phyloP scores from a whole-genome alignment of 2,113 vertebrate species.

The Eulemur macaco region DNA sequence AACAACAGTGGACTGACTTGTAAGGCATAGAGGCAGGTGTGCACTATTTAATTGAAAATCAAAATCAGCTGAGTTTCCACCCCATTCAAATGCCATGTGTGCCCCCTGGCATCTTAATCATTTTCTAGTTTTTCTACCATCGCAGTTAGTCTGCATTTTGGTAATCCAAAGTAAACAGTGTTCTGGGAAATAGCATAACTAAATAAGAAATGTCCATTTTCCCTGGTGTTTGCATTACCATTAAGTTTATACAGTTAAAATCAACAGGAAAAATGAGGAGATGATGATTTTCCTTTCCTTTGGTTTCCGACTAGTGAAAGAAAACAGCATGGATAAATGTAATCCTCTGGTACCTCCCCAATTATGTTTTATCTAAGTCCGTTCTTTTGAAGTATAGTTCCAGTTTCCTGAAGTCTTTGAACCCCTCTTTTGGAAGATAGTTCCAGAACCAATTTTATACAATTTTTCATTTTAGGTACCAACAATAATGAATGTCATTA shows the following conservation, averaged over 20 bases:
- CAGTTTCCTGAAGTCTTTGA: background rate
- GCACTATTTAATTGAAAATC: background rate
- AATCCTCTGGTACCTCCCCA: background rate
- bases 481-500: background rate
- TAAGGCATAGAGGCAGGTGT: background rate
- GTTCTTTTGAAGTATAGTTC: background rate
- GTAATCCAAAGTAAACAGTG: background rate
- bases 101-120: background rate
- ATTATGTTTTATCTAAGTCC: background rate
- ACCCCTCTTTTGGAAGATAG: background rate
- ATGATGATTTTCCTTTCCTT: conserved; percentile 8
- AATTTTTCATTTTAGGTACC: background rate
- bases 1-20: background rate
- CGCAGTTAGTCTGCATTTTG: background rate
- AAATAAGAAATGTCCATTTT: background rate
- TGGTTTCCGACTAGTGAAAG: conserved; percentile 25
- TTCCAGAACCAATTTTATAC: background rate
- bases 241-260: background rate
- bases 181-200: background rate
- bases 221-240: background rate
- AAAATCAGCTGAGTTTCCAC: background rate
- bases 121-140: background rate
- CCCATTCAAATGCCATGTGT: background rate
- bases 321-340: background rate
- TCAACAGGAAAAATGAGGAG: background rate